Evolutionary conservation across 2,797 vertebrate species (phyloP), one percentile per base, ranked within the genome.

Genomic region (Danio albolineatus): DNA sequence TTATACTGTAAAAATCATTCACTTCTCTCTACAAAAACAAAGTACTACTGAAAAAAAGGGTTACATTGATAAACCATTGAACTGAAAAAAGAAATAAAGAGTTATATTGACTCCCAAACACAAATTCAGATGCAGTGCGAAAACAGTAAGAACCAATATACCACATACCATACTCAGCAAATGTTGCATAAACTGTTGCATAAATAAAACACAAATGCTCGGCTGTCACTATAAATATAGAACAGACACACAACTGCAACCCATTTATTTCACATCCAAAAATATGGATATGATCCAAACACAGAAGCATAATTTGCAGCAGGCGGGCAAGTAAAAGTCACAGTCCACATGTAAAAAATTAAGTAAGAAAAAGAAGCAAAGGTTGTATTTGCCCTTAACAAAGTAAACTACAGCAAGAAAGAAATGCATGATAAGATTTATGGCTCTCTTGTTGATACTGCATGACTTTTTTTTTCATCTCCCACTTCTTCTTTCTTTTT

Each of bases 171-270:
- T 69, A 38, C 66, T 51, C 46, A 49, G 36, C 46, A 67, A 38
- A 36, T 67, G 65, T n/a, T 1, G 13, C 7, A 28, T 8, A 38
- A 69, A 51, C 2, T 7, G 14, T 38, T 14, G 28, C 28, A 14
- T 8, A 60, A 13, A 69, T 38, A 46, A 51, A 69, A 69, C 59
- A 41, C 21, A 67, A 67, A 49, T 36, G 21, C 44, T n/a, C 21
- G 10, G 8, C 21, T 10, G 9, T 36, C 21, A 67, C 10, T 49
- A 16, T 36, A 2, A 16, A n/a, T 67, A 36, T 49, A 49, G 1
- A 51, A 14, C 16, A 51, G 46, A 51, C 2, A 12, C 46, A 51
- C 9, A 51, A 51, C 28, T 69, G 8, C n/a, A 69, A n/a, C 46
- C 46, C 7, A 67, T 36, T 6, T 0, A 38, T 17, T 51, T 12